Evolutionary conservation across 2,797 vertebrate species (phyloP).

Genomic region (Coluber constrictor): DNA sequence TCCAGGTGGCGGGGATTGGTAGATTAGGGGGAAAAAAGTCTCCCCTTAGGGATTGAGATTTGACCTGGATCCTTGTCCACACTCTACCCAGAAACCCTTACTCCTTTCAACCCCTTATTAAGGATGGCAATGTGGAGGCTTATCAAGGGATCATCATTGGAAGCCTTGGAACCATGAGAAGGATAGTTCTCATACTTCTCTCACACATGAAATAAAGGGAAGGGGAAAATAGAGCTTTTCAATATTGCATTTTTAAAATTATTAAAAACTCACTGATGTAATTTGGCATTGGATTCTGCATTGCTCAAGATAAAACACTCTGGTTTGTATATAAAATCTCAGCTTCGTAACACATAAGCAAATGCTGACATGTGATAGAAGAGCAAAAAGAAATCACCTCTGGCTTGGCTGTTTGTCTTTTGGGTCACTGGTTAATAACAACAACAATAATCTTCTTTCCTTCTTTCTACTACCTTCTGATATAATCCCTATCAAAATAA

Average conservation of each 20-base stretch:
- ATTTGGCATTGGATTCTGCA: not conserved
- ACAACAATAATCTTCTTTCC: not conserved
- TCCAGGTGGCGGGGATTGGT: too few species aligned
- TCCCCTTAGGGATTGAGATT: not conserved
- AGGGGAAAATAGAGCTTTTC: not conserved
- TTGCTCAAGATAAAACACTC: not conserved
- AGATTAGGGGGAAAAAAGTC: not conserved
- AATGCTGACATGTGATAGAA: not conserved
- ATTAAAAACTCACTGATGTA: not conserved
- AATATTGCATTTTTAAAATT: not conserved
- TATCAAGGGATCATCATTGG: not conserved
- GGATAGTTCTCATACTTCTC: not conserved
- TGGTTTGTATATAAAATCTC: not conserved
- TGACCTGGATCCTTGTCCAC: not conserved
- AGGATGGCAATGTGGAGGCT: not conserved
- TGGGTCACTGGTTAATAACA: not conserved
- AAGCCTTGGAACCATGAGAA: not conserved
- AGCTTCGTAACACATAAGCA: not conserved
- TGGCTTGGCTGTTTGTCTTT: not conserved
- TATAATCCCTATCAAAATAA: not conserved
- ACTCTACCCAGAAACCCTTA: not conserved
- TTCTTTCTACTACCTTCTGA: not conserved
- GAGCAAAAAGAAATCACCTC: not conserved
- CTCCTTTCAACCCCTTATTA: not conserved
- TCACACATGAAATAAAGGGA: not conserved